Base-by-base conservation (phyloP, 2,888 invertebrate species). In the Campoplex nolae region DNA sequence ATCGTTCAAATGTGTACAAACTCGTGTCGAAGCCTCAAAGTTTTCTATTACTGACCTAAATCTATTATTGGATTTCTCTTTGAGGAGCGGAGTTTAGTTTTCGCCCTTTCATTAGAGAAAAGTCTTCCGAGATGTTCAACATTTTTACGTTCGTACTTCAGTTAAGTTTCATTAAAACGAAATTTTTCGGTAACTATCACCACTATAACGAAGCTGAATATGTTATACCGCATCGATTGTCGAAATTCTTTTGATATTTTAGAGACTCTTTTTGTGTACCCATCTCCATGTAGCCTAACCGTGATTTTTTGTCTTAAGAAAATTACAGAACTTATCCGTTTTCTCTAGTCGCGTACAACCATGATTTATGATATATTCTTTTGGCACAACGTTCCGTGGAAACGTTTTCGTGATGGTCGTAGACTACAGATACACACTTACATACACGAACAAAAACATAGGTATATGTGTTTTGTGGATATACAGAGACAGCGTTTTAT, bases 401-500 rank as follows among this genome's bases (percentile, higher is more conserved):
- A 54, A 74, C 62, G 38, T 65, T 23, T 81, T 81, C 73, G 73
- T 48, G 11, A 62, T 51, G 62, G 42, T 51, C 42, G 23, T 51
- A 48, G 28, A 70, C 28, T 28, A 70, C 45, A n/a, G 11, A 35
- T 38, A 67, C 35, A 32, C 48, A 65, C 18, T 1, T 8, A 67
- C 13, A 51, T 6, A 35, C 35, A 16, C 8, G 13, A 51, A 58
- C 23, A 48, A 42, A 67, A 58, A 51, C 38, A 68, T 42, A 51
- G 62, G 62, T 71, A 42, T 51, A 51, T 51, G 35, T 70, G 75
- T 75, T 45, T 42, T n/a, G 56, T 62, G 79, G 58, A 79, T 83
- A 83, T 6, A 6, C 32, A 38, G 28, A 28, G 7, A 71, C n/a
- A 82, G 70, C 78, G 78, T 87, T 82, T 87, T 84, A 84, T 84